phyloP scores from a whole-genome alignment of 1,140 invertebrate species.

The Caenorhabditis elegans region DNA sequence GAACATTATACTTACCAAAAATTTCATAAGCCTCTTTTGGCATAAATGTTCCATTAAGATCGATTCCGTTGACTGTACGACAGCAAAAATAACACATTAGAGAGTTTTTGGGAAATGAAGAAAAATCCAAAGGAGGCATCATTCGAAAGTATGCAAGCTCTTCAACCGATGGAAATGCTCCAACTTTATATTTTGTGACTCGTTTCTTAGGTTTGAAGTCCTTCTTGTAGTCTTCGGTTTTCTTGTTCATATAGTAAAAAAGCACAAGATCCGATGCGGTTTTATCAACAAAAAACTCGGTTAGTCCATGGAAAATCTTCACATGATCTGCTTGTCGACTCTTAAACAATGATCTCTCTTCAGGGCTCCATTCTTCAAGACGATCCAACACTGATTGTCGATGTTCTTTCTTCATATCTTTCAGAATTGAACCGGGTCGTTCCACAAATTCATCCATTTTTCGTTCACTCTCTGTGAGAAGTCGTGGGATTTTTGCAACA shows the following conservation, averaged over 20 bases:
- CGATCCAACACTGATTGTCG: not conserved
- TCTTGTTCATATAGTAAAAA: conserved; percentile 12
- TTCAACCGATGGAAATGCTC: not conserved
- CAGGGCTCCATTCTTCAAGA: not conserved
- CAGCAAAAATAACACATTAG: conserved; percentile 18
- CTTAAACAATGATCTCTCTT: not conserved
- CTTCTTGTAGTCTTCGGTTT: not conserved
- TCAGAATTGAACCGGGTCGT: not conserved
- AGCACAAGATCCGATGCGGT: not conserved
- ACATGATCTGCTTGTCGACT: not conserved
- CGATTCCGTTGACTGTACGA: not conserved
- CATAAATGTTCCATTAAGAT: not conserved
- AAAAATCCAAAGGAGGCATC: conserved; percentile 9
- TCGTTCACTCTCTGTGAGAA: not conserved
- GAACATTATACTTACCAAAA: no score
- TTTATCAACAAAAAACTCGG: not conserved
- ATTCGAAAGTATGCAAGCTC: conserved; percentile 3
- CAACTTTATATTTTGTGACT: not conserved
- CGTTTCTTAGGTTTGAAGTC: not conserved
- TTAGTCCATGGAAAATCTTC: not conserved
- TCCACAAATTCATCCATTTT: not conserved
- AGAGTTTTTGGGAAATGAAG: not conserved
- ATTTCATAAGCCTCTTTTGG: conserved; percentile 5
- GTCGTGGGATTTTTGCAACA: not conserved
- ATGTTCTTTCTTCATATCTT: not conserved